A percentile compares a stretch with the other conserved stretches of the same genome.
These are phyloP conservation scores for Acleris cristana DNA, from an alignment of 2,888 invertebrate species.

Conservation along the genomic window DNA sequence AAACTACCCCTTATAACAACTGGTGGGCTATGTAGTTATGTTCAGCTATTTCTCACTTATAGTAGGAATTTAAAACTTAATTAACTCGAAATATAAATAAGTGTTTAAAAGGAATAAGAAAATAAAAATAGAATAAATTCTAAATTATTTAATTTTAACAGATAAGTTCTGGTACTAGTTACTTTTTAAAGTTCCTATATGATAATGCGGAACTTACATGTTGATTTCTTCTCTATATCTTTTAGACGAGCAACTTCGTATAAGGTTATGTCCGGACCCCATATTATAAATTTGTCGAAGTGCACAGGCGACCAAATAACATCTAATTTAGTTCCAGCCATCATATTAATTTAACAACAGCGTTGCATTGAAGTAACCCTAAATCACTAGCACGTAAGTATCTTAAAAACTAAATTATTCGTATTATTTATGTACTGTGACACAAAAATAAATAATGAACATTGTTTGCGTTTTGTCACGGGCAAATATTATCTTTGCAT, in stretches of 20 bases:
- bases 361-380: conserved; percentile 3
- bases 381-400: neutral
- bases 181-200: neutral
- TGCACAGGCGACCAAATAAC: conserved; percentile 93
- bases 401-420: no score
- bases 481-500: neutral
- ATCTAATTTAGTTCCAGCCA: conserved; percentile 86
- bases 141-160: neutral
- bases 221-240: conserved; percentile 81
- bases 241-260: conserved; percentile 89
- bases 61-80: no score
- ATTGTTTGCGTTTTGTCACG: conserved; percentile 21
- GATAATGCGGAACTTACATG: conserved; percentile 58
- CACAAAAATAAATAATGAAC: conserved; percentile 32
- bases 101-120: no score
- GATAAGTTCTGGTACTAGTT: neutral
- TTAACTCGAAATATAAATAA: no score
- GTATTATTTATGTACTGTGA: conserved; percentile 9
- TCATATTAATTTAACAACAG: conserved; percentile 43
- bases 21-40: no score
- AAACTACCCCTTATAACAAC: no score
- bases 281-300: conserved; percentile 92
- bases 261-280: conserved; percentile 94
- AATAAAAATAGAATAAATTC: no score
- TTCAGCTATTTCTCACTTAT: no score